Evolutionary conservation across 1,140 invertebrate genomes (phyloP), one percentile per base, ranked within the genome.

Genomic region (Drosophila tani): DNA sequence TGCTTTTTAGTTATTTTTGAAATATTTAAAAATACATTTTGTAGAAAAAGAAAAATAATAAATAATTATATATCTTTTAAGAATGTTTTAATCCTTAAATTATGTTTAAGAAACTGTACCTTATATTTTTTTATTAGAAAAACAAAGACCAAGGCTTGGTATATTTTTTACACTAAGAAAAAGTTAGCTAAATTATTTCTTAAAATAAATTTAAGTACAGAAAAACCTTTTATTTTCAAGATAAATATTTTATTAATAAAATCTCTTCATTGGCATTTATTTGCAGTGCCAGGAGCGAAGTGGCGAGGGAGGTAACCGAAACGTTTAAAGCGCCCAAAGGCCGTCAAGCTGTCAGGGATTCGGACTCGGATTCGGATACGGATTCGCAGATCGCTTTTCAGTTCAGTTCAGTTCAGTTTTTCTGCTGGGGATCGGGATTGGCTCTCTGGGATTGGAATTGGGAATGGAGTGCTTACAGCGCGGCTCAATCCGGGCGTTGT

Each of bases 311-410:
- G 70, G 70, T 45, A 77, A 69, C 62, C 69, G 71, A 83, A 82
- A 83, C 84, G 84, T 87, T 87, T 87, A 87, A 87, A 87, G 84
- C 84, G 81, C 84, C 84, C 84, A 88, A 87, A 88, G 84, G 84
- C 79, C 84, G 84, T 88, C 84, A 83, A 81, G 77, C 83, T 84
- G 82, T 84, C 82, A 85, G 68, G 32, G 68, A 53, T 45, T 67
- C 63, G 66, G 57, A 29, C n/a, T 29, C 15, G 57, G 27, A 4
- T 51, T 27, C 40, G 47, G 27, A 53, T 32, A 35, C 35, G 46
- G 27, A 49, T 59, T 62, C 32, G 68, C 19, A 27, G 40, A 63
- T 73, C 68, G 70, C 46, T 74, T 76, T 64, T 66, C 73, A 53
- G 63, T 62, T 71, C 45, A 49, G 69, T 41, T 58, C 14, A n/a